Evolutionary conservation across 2,113 vertebrate species (phyloP).

Genomic region (Pristiophorus japonicus): DNA sequence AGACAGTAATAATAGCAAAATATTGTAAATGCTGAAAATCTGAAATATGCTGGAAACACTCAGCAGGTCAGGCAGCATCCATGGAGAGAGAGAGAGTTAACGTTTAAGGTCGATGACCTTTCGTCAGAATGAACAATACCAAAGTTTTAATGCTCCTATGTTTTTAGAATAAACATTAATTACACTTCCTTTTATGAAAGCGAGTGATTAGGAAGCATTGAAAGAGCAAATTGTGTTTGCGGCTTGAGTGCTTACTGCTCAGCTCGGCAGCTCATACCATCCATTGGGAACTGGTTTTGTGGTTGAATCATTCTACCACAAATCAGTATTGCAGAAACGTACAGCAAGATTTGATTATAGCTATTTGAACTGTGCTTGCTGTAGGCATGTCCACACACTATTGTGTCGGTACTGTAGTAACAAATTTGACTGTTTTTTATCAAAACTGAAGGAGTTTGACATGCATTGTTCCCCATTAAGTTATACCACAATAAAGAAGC

Average conservation of each 20-base stretch:
- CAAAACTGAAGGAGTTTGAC: conserved; percentile 73
- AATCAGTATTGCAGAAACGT: not conserved
- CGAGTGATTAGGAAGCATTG: not conserved
- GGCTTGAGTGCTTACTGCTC: conserved; percentile 4
- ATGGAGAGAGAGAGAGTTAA: not conserved
- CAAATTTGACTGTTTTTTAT: conserved; percentile 63
- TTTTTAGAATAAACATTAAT: conserved; percentile 9
- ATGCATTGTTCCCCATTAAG: conserved; percentile 78
- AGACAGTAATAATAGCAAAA: not conserved
- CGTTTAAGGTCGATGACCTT: not conserved
- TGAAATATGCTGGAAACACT: not conserved
- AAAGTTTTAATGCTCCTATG: too few species aligned
- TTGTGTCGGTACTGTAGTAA: conserved; percentile 48
- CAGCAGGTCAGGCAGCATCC: not conserved
- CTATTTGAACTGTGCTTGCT: conserved; percentile 8
- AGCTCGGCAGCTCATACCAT: too few species aligned
- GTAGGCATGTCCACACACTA: not conserved
- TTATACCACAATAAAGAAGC: conserved; percentile 64
- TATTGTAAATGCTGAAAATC: not conserved
- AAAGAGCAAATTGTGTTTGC: not conserved
- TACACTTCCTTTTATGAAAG: not conserved
- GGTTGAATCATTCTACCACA: not conserved
- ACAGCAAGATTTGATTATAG: not conserved
- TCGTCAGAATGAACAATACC: not conserved
- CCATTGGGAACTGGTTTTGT: not conserved